phyloP scores from a whole-genome alignment of 2,888 invertebrate species.

The Osmoderma eremita region DNA sequence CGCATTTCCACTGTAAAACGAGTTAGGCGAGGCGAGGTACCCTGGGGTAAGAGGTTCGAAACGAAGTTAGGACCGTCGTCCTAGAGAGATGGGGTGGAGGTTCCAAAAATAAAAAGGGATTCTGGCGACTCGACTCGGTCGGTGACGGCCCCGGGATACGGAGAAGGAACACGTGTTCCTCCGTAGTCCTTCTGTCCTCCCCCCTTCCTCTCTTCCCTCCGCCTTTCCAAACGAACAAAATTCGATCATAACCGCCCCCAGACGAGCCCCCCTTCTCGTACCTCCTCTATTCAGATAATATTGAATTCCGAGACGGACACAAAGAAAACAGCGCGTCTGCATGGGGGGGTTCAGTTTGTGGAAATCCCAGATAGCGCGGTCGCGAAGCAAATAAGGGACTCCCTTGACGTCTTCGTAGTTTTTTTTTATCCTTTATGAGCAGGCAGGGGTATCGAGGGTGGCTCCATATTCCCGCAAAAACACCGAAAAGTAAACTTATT shows the following conservation, averaged over 20 bases:
- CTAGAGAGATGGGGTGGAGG: not conserved
- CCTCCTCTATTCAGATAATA: conserved; percentile 30
- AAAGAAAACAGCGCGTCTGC: conserved; percentile 23
- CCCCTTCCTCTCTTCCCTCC: too few species aligned
- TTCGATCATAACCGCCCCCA: not conserved
- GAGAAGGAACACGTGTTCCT: conserved; percentile 18
- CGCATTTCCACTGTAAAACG: conserved; percentile 32
- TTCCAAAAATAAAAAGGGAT: not conserved
- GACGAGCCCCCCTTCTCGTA: not conserved
- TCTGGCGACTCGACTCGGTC: not conserved
- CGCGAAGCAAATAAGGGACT: conserved; percentile 19
- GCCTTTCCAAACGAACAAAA: not conserved
- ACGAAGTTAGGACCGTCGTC: not conserved
- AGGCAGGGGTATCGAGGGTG: not conserved
- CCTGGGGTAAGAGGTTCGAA: too few species aligned
- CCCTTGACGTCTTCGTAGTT: not conserved
- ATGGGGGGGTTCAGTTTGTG: not conserved
- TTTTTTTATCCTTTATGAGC: conserved; percentile 1
- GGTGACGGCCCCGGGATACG: conserved; percentile 2
- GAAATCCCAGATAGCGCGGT: conserved; percentile 6
- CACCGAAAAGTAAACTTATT: too few species aligned
- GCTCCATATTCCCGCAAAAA: not conserved
- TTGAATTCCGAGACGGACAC: conserved; percentile 39
- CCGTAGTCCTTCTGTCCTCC: not conserved
- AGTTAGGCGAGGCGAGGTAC: conserved; percentile 17